Evolutionary conservation across 1,140 invertebrate genomes (phyloP), one percentile per base, ranked within the genome.

Genomic region (Drosophila kepulauana): DNA sequence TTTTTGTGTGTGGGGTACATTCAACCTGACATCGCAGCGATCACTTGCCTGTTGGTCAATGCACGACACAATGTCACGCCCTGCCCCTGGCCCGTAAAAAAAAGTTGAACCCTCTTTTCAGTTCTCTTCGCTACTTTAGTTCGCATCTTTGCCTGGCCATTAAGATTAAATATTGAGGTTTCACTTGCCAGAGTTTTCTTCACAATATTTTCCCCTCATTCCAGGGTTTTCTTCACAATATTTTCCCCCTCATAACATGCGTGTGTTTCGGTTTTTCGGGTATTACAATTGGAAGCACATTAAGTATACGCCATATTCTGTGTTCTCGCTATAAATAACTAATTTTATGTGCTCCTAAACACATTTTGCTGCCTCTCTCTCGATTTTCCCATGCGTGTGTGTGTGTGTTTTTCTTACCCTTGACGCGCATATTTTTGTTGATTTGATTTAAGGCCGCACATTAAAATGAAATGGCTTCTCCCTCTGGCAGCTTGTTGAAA

Each of bases 391-490:
- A 51, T 43, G 35, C 30, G 75, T 57, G 20, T 54, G 28, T 57
- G 20, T 54, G 28, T 54, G 51, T 52, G 49, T 52, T 16, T 86
- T 73, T 71, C 54, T 59, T 77, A 51, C 84, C 75, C 80, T 58
- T 57, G 13, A 48, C 20, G 68, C 46, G 63, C 20, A 25, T 25
- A 25, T 25, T 25, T 45, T 71, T 74, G 74, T 65, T 54, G 48
- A 61, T 79, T 82, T 88, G 85, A 88, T 88, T 84, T 89, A 89
- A 78, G 74, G 68, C 73, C 77, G 59, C 46, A 70, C 77, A 80
- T 88, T 78, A 69, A 80, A 88, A 78, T 72, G 58, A 67, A 79
- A 79, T 75, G 75, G 58, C 61, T 62, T 75, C 63, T n/a, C 25
- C 35, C 28, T 41, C n/a, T 46, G 59, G 61, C 62, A 71, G 73